A percentile compares a stretch with the other conserved stretches of the same genome.
phyloP scores from a whole-genome alignment of 2,113 vertebrate species.

The Hydrolagus affinis region DNA sequence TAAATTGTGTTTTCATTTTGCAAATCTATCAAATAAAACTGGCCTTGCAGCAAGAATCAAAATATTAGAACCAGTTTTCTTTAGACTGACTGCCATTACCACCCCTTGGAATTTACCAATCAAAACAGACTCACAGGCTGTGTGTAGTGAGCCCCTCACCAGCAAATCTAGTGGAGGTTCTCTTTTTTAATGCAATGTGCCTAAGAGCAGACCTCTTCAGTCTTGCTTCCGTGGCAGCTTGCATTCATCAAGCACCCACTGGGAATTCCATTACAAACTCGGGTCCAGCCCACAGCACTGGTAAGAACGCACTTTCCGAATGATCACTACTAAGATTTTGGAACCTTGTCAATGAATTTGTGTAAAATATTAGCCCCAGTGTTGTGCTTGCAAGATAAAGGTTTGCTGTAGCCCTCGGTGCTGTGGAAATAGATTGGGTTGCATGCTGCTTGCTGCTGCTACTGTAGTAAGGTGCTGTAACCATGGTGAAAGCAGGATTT shows the following conservation, averaged over 20 bases:
- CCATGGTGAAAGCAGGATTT: constrained; percentile 25
- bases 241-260: not conserved
- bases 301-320: not conserved
- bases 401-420: not conserved
- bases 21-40: not conserved
- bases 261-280: not conserved
- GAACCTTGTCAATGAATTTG: not conserved
- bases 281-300: not conserved
- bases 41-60: not conserved
- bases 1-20: constrained; percentile 1
- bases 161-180: constrained; percentile 4
- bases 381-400: not conserved
- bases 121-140: not conserved
- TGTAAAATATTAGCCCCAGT: not conserved
- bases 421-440: constrained; percentile 18
- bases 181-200: not conserved
- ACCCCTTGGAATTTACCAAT: not conserved
- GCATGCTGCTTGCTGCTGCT: not conserved
- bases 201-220: constrained; percentile 1
- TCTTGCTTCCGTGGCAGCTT: not conserved
- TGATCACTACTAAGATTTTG: not conserved
- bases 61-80: not conserved
- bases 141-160: not conserved
- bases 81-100: not conserved
- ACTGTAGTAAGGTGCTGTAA: constrained; percentile 24